Conservation (phyloP, 2,888 invertebrate genomes). For the Lutraria lutraria region DNA sequence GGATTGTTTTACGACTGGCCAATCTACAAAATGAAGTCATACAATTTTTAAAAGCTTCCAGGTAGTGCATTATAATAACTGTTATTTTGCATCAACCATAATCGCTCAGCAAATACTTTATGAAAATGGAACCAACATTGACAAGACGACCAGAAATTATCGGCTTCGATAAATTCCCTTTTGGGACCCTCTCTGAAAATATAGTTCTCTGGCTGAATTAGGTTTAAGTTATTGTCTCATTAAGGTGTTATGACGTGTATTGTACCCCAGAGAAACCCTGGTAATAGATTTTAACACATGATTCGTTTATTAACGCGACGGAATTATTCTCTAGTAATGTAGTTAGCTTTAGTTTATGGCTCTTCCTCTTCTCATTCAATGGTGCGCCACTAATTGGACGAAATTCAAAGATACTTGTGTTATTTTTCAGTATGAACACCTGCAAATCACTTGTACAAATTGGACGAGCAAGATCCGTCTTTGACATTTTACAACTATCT, state of each 20-base stretch:
- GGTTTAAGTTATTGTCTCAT: slow-evolving; percentile 63
- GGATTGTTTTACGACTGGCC: too few species aligned
- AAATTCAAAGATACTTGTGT: slow-evolving; percentile 9
- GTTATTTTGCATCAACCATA: too few species aligned
- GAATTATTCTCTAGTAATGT: slow-evolving; percentile 50
- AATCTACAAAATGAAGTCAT: too few species aligned
- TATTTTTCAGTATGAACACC: background rate
- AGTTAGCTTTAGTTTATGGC: slow-evolving; percentile 63
- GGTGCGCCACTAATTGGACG: slow-evolving; percentile 23
- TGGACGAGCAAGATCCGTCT: background rate
- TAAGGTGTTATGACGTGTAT: slow-evolving; percentile 62
- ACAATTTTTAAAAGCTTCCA: too few species aligned
- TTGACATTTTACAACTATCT: background rate
- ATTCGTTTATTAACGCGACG: slow-evolving; percentile 64
- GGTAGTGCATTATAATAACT: too few species aligned
- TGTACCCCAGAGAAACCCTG: slow-evolving; percentile 53
- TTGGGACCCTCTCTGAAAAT: background rate
- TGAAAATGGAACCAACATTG: background rate
- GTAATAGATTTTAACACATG: slow-evolving; percentile 69
- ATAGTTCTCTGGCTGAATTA: slow-evolving; percentile 31
- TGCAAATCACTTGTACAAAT: slow-evolving; percentile 27
- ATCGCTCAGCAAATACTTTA: background rate
- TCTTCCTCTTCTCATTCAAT: slow-evolving; percentile 14
- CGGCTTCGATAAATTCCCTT: background rate
- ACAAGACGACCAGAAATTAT: slow-evolving; percentile 7